These are phyloP conservation scores for Rhynchomys soricoides DNA, from an alignment of 2,113 vertebrate species.

Conservation along the genomic window DNA sequence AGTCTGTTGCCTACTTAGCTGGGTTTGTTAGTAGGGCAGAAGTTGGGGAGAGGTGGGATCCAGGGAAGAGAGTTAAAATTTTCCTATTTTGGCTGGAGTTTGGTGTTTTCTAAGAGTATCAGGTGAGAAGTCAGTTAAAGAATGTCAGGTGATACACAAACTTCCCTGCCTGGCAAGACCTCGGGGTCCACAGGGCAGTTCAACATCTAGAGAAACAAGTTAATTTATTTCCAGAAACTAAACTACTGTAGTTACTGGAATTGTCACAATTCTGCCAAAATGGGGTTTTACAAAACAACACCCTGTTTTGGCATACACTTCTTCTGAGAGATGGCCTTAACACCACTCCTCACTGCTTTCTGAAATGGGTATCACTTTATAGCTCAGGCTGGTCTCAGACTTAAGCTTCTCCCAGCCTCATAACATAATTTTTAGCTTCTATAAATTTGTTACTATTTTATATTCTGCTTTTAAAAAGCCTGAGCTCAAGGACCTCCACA, in stretches of 20 bases:
- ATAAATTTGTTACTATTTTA: slow-evolving; percentile 22
- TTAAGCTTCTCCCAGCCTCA: not conserved
- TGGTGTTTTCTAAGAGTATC: not conserved
- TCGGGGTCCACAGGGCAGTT: not conserved
- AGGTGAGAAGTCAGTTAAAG: not conserved
- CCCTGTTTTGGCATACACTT: not conserved
- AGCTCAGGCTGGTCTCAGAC: not conserved
- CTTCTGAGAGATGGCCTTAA: not conserved
- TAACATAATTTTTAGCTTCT: not conserved
- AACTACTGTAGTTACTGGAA: not conserved
- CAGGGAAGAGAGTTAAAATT: not conserved
- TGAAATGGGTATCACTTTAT: not conserved
- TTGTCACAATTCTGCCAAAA: not conserved
- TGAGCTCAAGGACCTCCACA: too few species aligned
- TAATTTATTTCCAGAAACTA: not conserved
- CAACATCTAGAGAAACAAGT: not conserved
- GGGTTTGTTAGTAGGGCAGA: too few species aligned
- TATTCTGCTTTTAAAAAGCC: slow-evolving; percentile 27
- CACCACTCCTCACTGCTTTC: not conserved
- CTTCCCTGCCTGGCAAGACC: not conserved
- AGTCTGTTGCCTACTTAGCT: not conserved
- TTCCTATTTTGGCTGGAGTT: not conserved
- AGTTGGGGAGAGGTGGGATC: not conserved
- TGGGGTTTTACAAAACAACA: not conserved
- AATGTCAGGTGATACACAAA: not conserved